Conservation (phyloP, 2,888 invertebrate genomes). For the Ichneumon xanthorius region DNA sequence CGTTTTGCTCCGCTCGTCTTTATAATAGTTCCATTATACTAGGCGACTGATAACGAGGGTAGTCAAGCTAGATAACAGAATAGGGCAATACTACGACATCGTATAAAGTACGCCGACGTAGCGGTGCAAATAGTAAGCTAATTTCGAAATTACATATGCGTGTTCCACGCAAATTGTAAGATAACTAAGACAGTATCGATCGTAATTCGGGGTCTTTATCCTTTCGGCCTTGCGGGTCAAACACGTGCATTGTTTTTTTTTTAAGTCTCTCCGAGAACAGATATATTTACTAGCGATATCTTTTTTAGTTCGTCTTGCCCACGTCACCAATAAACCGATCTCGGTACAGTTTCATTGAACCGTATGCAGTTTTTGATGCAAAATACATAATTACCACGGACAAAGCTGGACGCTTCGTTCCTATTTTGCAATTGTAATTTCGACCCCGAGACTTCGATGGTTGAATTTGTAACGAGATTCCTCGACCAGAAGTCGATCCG, state of each 20-base stretch:
- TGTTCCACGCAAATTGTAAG: neutral
- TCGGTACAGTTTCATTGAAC: constrained; percentile 10
- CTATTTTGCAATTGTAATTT: constrained; percentile 43
- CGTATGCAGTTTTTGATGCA: neutral
- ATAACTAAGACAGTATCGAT: neutral
- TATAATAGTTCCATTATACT: neutral
- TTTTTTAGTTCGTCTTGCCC: neutral
- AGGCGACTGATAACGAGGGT: neutral
- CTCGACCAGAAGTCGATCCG: constrained; percentile 11
- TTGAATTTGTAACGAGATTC: constrained; percentile 31
- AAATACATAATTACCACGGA: neutral
- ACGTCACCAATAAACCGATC: neutral
- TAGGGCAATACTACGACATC: neutral
- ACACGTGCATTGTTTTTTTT: neutral
- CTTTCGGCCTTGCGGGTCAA: neutral
- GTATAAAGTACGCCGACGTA: neutral
- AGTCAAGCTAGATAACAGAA: neutral
- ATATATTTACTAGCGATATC: neutral
- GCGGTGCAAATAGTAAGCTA: neutral
- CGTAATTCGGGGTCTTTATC: neutral
- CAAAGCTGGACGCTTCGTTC: constrained; percentile 13
- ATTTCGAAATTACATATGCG: neutral
- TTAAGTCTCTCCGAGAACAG: neutral
- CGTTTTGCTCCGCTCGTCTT: neutral
- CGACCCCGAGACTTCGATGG: constrained; percentile 5